Evolutionary conservation across 1,140 invertebrate genomes (phyloP).

Genomic region (Zelostemma sp.): DNA sequence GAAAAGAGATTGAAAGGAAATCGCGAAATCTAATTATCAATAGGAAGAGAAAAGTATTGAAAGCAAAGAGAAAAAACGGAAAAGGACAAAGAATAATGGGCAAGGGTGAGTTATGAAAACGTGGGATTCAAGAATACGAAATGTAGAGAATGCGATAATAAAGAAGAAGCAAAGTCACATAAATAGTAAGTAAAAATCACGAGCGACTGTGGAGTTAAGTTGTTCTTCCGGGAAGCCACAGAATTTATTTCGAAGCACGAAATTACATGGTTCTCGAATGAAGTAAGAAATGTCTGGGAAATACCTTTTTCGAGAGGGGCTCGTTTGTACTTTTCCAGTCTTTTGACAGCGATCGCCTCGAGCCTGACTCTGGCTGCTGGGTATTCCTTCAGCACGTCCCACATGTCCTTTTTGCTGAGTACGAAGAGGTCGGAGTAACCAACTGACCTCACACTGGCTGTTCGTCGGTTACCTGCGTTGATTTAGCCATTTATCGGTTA

Average conservation of each 20-base stretch:
- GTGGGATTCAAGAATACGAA: no score
- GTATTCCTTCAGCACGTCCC: slow-evolving; percentile 99
- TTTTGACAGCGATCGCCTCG: slow-evolving; percentile 97
- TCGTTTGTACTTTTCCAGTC: slow-evolving; percentile 95
- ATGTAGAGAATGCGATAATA: no score
- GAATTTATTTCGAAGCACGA: neutral
- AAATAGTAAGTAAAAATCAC: no score
- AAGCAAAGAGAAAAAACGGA: no score
- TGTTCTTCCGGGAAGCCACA: neutral
- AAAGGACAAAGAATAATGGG: no score
- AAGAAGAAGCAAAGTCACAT: no score
- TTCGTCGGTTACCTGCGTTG: slow-evolving; percentile 90
- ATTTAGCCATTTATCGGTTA: slow-evolving; percentile 71
- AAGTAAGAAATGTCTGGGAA: neutral
- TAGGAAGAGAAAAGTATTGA: no score
- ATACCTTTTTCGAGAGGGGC: slow-evolving; percentile 91
- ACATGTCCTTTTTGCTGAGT: slow-evolving; percentile 99
- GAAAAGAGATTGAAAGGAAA: no score
- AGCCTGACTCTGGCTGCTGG: slow-evolving; percentile 94
- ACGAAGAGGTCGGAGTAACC: slow-evolving; percentile 99
- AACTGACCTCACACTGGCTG: slow-evolving; percentile 95
- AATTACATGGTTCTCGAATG: neutral
- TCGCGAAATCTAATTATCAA: no score
- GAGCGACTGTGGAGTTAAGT: no score
- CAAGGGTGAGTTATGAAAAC: no score